phyloP scores from a whole-genome alignment of 2,888 invertebrate genomes.

The Meganola albula region DNA sequence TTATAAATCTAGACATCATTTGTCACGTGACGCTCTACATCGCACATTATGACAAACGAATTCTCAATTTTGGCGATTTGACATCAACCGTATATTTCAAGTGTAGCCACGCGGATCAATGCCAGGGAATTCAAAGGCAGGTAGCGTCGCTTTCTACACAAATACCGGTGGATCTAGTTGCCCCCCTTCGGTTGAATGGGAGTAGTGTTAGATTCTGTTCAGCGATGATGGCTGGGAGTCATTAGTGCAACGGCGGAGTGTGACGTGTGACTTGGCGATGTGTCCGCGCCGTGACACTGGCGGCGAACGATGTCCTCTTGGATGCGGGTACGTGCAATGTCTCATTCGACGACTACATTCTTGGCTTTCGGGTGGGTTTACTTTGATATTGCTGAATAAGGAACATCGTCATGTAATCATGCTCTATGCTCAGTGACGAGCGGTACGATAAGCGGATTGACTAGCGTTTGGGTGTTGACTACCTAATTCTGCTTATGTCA shows the following conservation, averaged over 20 bases:
- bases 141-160: constrained; percentile 51
- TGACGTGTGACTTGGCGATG: constrained; percentile 58
- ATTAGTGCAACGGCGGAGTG: constrained; percentile 34
- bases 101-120: constrained; percentile 52
- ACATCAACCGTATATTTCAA: constrained; percentile 45
- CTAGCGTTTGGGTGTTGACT: constrained; percentile 10
- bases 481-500: too few relatives aligned
- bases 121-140: constrained; percentile 66
- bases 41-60: constrained; percentile 46
- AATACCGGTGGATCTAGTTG: constrained; percentile 52
- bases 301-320: constrained; percentile 53
- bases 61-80: constrained; percentile 58
- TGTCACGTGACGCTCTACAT: constrained; percentile 30
- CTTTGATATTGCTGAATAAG: constrained; percentile 27
- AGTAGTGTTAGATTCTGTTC: constrained; percentile 35
- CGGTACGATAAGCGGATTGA: constrained; percentile 18
- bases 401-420: constrained; percentile 20
- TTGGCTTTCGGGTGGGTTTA: constrained; percentile 37
- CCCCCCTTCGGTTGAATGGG: constrained; percentile 52
- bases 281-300: constrained; percentile 32
- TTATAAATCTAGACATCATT: too few relatives aligned
- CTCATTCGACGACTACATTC: constrained; percentile 32
- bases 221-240: constrained; percentile 41
- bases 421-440: constrained; percentile 17
- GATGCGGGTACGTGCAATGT: constrained; percentile 62